phyloP scores from a whole-genome alignment of 2,113 vertebrate genomes.

The Cavia porcellus region DNA sequence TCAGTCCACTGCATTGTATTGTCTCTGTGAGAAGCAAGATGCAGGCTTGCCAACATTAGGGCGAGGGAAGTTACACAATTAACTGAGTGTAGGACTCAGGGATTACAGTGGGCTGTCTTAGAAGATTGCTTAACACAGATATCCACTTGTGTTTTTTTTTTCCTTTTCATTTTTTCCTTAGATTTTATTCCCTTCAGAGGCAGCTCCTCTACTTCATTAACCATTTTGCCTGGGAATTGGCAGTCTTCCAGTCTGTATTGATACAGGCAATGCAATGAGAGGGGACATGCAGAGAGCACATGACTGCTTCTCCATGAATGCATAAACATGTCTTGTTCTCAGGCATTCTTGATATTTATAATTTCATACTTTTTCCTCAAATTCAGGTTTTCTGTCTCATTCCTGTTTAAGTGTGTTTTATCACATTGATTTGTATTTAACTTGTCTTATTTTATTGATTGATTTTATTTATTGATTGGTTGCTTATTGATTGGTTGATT shows the following conservation, averaged over 20 bases:
- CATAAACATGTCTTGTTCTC: not conserved
- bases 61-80: not conserved
- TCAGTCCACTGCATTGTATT: not conserved
- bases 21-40: not conserved
- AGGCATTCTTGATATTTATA: not conserved
- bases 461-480: not conserved
- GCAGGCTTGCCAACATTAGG: not conserved
- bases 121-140: not conserved
- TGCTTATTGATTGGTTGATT: not conserved
- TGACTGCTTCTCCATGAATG: not conserved
- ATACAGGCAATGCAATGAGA: not conserved
- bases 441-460: not conserved
- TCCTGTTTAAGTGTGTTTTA: not conserved
- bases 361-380: not conserved
- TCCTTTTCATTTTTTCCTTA: not conserved
- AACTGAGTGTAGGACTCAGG: not conserved
- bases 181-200: too few species aligned
- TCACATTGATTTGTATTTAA: not conserved
- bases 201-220: not conserved
- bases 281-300: not conserved
- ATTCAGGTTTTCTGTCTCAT: not conserved
- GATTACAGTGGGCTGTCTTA: not conserved
- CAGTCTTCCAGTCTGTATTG: not conserved
- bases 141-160: not conserved
- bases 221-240: not conserved